These are phyloP conservation scores for Macropodus opercularis DNA, from an alignment of 2,797 vertebrate species.

Conservation along the genomic window DNA sequence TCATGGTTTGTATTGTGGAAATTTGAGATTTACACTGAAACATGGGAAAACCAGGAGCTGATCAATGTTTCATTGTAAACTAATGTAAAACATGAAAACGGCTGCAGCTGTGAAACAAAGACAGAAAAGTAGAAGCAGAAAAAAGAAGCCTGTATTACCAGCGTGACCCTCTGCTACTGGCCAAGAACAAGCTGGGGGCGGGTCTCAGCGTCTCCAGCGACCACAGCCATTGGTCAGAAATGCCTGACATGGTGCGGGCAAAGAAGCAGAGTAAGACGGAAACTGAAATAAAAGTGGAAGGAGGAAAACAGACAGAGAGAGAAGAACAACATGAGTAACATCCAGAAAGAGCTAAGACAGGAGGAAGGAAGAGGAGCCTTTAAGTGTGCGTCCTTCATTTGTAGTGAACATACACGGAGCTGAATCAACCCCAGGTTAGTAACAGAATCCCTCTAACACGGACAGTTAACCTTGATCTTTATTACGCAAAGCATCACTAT, in stretches of 20 bases:
- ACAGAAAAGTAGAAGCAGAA: constrained; percentile 21
- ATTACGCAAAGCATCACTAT: too few species aligned
- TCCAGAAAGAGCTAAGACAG: constrained; percentile 10
- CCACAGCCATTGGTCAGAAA: constrained; percentile 83
- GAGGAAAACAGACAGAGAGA: constrained; percentile 54
- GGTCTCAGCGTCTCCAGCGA: constrained; percentile 65
- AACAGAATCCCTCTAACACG: too few species aligned
- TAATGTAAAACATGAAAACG: neutral
- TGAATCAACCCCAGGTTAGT: too few species aligned
- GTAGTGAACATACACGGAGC: too few species aligned
- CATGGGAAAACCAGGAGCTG: too few species aligned
- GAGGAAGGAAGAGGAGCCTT: neutral
- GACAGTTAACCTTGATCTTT: too few species aligned
- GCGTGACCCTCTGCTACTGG: constrained; percentile 54
- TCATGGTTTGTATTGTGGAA: too few species aligned
- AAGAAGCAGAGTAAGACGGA: constrained; percentile 32
- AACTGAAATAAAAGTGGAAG: constrained; percentile 32
- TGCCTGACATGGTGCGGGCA: constrained; percentile 80
- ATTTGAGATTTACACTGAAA: too few species aligned
- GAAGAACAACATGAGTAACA: constrained; percentile 49
- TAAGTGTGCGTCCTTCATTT: too few species aligned
- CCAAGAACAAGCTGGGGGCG: constrained; percentile 49
- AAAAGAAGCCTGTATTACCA: constrained; percentile 68
- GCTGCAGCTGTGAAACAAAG: neutral
- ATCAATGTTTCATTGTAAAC: too few species aligned